Evolutionary conservation across 2,888 invertebrate species (phyloP), one percentile per base, ranked within the genome.

Genomic region (Drosophila subsilvestris): DNA sequence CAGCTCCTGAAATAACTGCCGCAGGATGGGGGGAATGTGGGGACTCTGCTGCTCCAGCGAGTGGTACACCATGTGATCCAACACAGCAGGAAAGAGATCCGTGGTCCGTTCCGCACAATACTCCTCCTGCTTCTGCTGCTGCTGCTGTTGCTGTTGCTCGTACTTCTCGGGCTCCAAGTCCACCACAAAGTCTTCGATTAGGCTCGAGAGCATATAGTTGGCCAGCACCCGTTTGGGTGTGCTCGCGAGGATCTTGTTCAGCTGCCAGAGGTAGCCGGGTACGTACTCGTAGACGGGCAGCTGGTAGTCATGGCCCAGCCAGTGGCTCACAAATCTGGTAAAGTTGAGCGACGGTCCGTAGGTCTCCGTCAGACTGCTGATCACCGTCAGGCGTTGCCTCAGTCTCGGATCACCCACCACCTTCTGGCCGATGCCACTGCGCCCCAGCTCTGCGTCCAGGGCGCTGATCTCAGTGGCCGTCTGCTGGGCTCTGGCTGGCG

Each of bases 161-260:
- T 27, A 27, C 27, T 14, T 37, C 2, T 37, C 37, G 37, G 37
- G 47, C 6, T 74, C 73, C 1, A 49, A 43, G 10, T 80, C 74
- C 14, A 86, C 49, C 2, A 78, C 78, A 27, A 90, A 90, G 22
- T 88, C 89, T 12, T 54, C 59, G 4, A 91, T 27, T 45, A 92
- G 63, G 12, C 83, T 59, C 65, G 83, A 84, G 68, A 92, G 89
- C 56, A 91, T 89, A 32, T 86, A 91, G 68, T 91, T 92, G 50
- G 92, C 92, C 12, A 91, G 59, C 0, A 80, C 59, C 0, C 78
- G 73, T 14, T 82, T 86, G 0, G 90, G 79, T 0, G 90, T 89
- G 3, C 68, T 74, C 10, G 70, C 20, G 1, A 91, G 63, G 2
- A 90, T 25, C 51, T 83, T 76, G 4, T 84, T 74, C 47, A 91